Base-by-base conservation (phyloP, 1,140 invertebrate genomes). In the Hyphantria cunea region DNA sequence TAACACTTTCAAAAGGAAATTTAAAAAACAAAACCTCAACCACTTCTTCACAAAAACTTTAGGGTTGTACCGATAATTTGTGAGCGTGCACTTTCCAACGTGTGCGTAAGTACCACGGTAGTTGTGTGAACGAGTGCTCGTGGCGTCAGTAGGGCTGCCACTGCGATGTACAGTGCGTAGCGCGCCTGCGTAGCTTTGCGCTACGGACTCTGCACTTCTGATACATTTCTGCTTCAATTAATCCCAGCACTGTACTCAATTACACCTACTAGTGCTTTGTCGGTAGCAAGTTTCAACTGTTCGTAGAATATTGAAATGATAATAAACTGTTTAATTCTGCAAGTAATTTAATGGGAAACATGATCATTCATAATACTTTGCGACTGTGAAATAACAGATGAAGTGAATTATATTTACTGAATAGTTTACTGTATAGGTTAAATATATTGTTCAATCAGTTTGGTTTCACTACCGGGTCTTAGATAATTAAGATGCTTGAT, bases 201-300 rank as follows among this genome's bases (percentile, higher is more conserved):
- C 80, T 65, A 82, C 70, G 66, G 70, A 59, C 64, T 65, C 80
- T 83, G 81, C 81, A 86, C 82, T 83, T 72, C 61, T 86, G 80
- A 85, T 89, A 89, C 81, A 84, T 84, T 86, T 83, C 78, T 83
- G 77, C 78, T 80, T 82, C 78, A 89, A 89, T 86, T 89, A 89
- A 88, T 86, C 76, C 76, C 73, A 63, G 71, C 73, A 76, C 78
- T 79, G 71, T 82, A 80, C 81, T 89, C 80, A 80, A 85, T 86
- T 86, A 85, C 74, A 82, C 74, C 70, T 78, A 72, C 66, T 50
- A 70, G 54, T 74, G 15, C 55, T 68, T 58, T 56, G 67, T 45
- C 56, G 66, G 61, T 73, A 58, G 51, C 48, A 58, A 50, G 37
- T 58, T 47, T 72, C 70, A 72, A 68, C 64, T 64, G 63, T 65